Evolutionary conservation across 2,797 vertebrate genomes (phyloP), one percentile per base, ranked within the genome.

Genomic region (Sebastes melanostomus): DNA sequence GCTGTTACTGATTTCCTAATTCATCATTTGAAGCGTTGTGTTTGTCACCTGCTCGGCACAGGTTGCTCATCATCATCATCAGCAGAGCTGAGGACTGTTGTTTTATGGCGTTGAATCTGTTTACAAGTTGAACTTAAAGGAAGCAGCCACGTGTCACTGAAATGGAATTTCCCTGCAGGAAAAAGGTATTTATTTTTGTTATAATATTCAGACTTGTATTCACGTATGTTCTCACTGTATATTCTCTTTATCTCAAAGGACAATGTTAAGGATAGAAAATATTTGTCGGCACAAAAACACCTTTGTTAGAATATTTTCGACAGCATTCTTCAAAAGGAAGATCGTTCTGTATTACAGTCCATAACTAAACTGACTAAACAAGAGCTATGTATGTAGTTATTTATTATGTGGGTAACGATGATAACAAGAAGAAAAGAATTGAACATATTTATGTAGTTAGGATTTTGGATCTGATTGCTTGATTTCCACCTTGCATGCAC

Each of bases 401-500:
- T 87, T 88, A 78, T 72, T 52, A 69, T 54, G 68, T 89, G 55
- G 70, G 46, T 72, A 72, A 70, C 36, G 70, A 22, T 46, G 60
- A 72, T 72, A 65, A 60, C 69, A 80, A 79, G 9, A 59, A 82
- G 72, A 84, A 81, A 83, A 77, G 8, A 70, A 42, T 34, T 66
- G 2, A 82, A 78, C 11, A 69, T 82, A 87, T 87, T 85, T 73
- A 87, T 87, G 86, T 89, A 83, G 82, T 86, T 87, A 66, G 73
- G 30, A 63, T 88, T 88, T 88, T 84, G 78, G 67, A 80, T 84
- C 73, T 75, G 77, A 83, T 82, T 89, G 86, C 88, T 84, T 83
- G 81, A 88, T 87, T 87, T 86, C 56, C 80, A 89, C 67, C 67
- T 65, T 93, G 92, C 93, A 94, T 94, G 92, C 81, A 82, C 67